These are phyloP conservation scores for Pimpla rufipes DNA, from an alignment of 2,888 invertebrate genomes.

Conservation along the genomic window DNA sequence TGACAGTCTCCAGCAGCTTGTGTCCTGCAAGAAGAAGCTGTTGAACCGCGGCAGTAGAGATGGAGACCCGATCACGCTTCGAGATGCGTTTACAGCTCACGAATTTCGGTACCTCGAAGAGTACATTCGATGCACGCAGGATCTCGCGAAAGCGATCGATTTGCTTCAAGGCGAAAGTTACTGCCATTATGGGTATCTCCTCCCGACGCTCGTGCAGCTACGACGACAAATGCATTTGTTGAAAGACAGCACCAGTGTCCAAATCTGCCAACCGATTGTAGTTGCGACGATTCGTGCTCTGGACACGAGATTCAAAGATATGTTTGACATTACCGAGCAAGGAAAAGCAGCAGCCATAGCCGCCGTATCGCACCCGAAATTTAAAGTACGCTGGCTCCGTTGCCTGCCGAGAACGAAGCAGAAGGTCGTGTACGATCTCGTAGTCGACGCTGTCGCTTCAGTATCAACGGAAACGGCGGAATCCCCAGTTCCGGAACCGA, in stretches of 20 bases:
- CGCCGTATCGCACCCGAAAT: slow-evolving; percentile 45
- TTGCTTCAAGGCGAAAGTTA: slow-evolving; percentile 8
- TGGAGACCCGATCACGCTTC: background rate
- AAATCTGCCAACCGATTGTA: background rate
- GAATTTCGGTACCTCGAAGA: background rate
- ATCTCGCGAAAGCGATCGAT: slow-evolving; percentile 14
- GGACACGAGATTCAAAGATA: slow-evolving; percentile 24
- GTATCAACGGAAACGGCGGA: no score
- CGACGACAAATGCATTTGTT: background rate
- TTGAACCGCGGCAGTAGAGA: background rate
- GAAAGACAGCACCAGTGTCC: background rate
- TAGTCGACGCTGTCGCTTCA: no score
- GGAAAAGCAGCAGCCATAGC: slow-evolving; percentile 38
- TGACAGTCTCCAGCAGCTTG: background rate
- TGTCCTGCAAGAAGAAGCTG: background rate
- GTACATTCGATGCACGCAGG: background rate
- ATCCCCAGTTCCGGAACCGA: no score
- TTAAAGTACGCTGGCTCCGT: slow-evolving; percentile 44
- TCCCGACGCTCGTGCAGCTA: background rate
- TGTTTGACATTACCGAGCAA: slow-evolving; percentile 31
- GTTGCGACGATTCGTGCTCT: background rate
- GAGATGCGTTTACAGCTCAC: background rate
- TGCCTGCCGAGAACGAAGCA: slow-evolving; percentile 17
- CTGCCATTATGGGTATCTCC: slow-evolving; percentile 10
- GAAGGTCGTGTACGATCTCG: slow-evolving; percentile 14